These are phyloP conservation scores for Trichonephila clavata DNA, from an alignment of 1,140 invertebrate genomes.

Conservation along the genomic window DNA sequence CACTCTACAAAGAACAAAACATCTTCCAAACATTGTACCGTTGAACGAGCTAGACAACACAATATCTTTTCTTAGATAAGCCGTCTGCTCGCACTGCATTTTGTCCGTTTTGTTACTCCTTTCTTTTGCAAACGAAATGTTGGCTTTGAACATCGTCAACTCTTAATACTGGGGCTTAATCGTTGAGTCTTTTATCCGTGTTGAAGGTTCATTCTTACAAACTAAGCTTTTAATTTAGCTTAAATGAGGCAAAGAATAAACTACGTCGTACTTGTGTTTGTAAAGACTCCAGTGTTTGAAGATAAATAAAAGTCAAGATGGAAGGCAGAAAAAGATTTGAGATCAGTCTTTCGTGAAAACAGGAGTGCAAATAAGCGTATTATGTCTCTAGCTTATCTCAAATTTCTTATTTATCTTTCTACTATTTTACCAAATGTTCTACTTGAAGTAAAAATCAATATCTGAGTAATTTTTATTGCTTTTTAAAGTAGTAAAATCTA, in stretches of 20 bases:
- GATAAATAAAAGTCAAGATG: neutral
- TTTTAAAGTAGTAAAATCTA: too few species aligned
- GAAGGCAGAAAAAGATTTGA: neutral
- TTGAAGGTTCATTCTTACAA: neutral
- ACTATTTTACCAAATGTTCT: too few species aligned
- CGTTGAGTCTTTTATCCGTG: conserved; percentile 13
- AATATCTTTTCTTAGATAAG: conserved; percentile 26
- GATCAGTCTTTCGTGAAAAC: neutral
- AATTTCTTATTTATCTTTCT: neutral
- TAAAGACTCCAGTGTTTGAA: neutral
- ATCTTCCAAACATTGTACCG: neutral
- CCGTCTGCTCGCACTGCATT: neutral
- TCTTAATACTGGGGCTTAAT: conserved; percentile 19
- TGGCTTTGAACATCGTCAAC: conserved; percentile 35
- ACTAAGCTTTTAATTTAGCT: conserved; percentile 41
- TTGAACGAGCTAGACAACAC: neutral
- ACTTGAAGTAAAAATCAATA: too few species aligned
- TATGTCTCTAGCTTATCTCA: neutral
- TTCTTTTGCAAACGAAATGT: conserved; percentile 35
- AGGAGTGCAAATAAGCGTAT: neutral
- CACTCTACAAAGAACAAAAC: conserved; percentile 10
- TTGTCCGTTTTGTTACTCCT: neutral
- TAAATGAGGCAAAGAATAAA: conserved; percentile 37
- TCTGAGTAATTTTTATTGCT: too few species aligned
- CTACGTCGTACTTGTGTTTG: neutral